Conservation (phyloP, 64 coral and sea anemone species). For the Dendrophyllia cribrosa region DNA sequence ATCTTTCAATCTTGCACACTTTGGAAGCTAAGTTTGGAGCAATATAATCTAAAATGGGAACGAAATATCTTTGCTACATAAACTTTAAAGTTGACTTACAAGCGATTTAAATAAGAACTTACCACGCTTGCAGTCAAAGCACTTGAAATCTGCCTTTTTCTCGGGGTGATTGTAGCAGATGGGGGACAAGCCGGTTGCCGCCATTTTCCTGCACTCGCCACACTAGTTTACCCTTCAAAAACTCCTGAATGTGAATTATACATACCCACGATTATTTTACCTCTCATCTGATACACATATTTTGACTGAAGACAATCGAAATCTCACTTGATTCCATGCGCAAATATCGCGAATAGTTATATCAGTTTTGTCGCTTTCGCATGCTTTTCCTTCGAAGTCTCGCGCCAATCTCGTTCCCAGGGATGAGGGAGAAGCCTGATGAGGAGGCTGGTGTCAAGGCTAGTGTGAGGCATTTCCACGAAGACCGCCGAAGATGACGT, state of each 20-base stretch:
- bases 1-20: too few relatives aligned
- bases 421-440: neutral
- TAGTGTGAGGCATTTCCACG: too few relatives aligned
- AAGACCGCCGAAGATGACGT: slow-evolving; percentile 17
- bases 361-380: neutral
- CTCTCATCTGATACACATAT: neutral
- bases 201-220: neutral
- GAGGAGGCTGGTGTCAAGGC: neutral
- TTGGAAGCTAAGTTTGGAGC: too few relatives aligned
- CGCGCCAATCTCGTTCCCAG: neutral
- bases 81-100: too few relatives aligned
- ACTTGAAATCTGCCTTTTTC: slow-evolving; percentile 41
- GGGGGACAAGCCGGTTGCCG: neutral
- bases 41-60: too few relatives aligned
- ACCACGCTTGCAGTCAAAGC: slow-evolving; percentile 42
- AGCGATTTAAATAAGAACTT: neutral
- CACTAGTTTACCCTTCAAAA: neutral
- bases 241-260: neutral
- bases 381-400: slow-evolving; percentile 30
- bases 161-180: slow-evolving; percentile 37
- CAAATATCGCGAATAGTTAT: neutral
- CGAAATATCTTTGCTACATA: neutral
- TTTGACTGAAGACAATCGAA: neutral
- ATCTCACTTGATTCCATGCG: neutral
- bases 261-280: neutral